A percentile compares a stretch with the other conserved stretches of the same genome.
phyloP scores from a whole-genome alignment of 2,797 vertebrate species.

The Falco concolor region DNA sequence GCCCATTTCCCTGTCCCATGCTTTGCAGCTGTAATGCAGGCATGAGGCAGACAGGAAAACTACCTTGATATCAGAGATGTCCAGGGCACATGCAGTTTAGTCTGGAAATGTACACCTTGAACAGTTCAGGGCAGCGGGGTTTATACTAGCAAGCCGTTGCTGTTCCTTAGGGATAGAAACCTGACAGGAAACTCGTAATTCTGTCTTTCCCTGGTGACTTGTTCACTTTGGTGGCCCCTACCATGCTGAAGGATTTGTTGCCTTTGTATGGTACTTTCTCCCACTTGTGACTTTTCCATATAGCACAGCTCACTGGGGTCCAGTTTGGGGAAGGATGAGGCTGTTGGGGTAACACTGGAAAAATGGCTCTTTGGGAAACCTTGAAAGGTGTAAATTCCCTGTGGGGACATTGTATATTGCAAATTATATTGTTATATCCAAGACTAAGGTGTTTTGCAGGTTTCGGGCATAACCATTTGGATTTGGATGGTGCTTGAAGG shows the following conservation, averaged over 20 bases:
- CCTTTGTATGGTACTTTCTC: not conserved
- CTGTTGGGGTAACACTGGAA: not conserved
- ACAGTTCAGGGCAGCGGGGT: rapidly evolving
- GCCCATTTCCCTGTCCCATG: not conserved
- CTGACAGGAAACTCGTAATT: not conserved
- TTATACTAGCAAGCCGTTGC: not conserved
- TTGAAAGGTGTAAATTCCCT: not conserved
- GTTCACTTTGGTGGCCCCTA: not conserved
- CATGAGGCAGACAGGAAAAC: not conserved
- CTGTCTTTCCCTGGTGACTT: not conserved
- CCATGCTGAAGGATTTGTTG: not conserved
- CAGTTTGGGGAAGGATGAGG: not conserved
- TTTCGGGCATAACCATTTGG: not conserved
- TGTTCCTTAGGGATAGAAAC: not conserved
- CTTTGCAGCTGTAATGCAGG: not conserved
- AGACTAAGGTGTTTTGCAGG: not conserved
- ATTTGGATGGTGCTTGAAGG: not conserved
- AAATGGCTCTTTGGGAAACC: not conserved
- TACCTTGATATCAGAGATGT: not conserved
- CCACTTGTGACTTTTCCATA: not conserved
- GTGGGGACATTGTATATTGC: not conserved
- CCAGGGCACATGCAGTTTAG: not conserved
- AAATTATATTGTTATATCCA: not conserved
- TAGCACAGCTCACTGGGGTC: not conserved
- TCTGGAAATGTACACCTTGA: not conserved